Base-by-base conservation (phyloP, 2,888 invertebrate genomes). In the Clistopyga incitator region DNA sequence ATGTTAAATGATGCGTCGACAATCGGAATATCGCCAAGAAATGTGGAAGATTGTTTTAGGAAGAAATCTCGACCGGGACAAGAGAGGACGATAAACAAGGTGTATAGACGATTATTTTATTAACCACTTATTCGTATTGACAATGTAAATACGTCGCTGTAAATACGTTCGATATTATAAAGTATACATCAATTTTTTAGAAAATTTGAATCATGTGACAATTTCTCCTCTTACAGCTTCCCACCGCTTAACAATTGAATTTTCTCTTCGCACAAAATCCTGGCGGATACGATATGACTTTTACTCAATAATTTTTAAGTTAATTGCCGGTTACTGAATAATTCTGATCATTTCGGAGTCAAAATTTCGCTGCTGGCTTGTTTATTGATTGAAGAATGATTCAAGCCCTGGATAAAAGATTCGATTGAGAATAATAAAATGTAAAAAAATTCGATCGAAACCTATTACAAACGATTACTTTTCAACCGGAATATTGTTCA, bases 131-230 rank as follows among this genome's bases (percentile, higher is more conserved):
- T 87, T 88, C 86, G 84, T 88, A 89, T 87, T 86, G 85, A 85
- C 85, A 87, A 76, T 90, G 90, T 90, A 90, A 88, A 90, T 90
- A 90, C 87, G 87, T 85, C 85, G 81, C 87, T 90, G 90, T 90
- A 90, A 85, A 90, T 90, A 90, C 86, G 84, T 88, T 88, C 82
- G 88, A 84, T 88, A 87, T 85, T 85, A 86, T 84, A 87, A 83
- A 85, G 72, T 83, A 56, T 80, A 74, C 50, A 68, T 79, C 45
- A 47, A 68, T 83, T 79, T 83, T 61, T 15, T 77, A 80, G 34
- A 78, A 50, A 59, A 67, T 11, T 56, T 42, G 52, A 47, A 70
- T 67, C 20, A n/a, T 72, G 45, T 61, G 8, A 18, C 38, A 42
- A 38, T 6, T 13, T 11, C 4, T 38, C 20, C 38, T 20, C 18